These are phyloP conservation scores for Aleiodes leptofemur DNA, from an alignment of 2,888 invertebrate genomes.

Conservation along the genomic window DNA sequence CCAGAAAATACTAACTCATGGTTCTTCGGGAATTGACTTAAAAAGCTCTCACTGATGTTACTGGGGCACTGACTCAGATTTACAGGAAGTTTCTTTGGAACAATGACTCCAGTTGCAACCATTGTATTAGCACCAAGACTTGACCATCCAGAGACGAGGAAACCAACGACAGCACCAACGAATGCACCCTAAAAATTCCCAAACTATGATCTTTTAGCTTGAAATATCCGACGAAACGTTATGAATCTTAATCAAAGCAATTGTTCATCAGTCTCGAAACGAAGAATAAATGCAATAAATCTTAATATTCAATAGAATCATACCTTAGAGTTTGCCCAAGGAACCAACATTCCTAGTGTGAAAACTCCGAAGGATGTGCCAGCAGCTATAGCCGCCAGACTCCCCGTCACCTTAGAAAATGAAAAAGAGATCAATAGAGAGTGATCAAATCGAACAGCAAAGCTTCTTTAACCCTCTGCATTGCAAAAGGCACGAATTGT, in stretches of 20 bases:
- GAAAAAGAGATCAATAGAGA: neutral
- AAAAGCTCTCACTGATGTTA: constrained; percentile 67
- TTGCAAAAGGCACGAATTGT: no score
- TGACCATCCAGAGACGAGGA: constrained; percentile 79
- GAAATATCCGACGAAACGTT: neutral
- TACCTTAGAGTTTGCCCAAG: constrained; percentile 86
- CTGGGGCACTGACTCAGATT: constrained; percentile 75
- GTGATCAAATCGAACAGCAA: no score
- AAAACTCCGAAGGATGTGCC: constrained; percentile 90
- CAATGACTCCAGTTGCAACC: constrained; percentile 79
- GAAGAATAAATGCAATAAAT: no score
- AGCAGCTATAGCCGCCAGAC: constrained; percentile 89
- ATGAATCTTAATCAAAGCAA: neutral
- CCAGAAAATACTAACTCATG: constrained; percentile 47
- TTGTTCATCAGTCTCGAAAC: neutral
- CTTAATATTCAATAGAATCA: neutral
- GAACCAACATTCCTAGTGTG: constrained; percentile 88
- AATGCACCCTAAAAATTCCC: constrained; percentile 69
- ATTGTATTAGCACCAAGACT: constrained; percentile 83
- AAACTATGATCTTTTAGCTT: constrained; percentile 43
- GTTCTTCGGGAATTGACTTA: constrained; percentile 61
- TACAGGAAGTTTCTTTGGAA: constrained; percentile 78
- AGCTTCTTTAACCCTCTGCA: no score
- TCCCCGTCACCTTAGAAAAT: constrained; percentile 79
- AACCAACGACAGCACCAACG: constrained; percentile 80